phyloP scores from a whole-genome alignment of 2,113 vertebrate genomes.

The Oophaga pumilio region DNA sequence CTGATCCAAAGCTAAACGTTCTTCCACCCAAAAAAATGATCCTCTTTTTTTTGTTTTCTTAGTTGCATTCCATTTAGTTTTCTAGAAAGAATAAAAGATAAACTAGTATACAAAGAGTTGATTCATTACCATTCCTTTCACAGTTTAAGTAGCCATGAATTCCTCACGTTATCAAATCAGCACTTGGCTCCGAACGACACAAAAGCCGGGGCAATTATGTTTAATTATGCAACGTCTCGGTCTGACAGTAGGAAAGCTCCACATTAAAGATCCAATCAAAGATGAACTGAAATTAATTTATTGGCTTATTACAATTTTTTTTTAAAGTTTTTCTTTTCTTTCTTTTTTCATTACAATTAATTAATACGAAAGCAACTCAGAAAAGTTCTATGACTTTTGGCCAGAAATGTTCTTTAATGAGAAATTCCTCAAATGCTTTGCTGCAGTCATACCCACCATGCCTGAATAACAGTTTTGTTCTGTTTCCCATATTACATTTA shows the following conservation, averaged over 20 bases:
- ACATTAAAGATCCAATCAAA: not conserved
- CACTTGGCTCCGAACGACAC: not conserved
- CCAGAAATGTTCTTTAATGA: too few species aligned
- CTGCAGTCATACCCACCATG: too few species aligned
- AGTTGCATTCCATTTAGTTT: not conserved
- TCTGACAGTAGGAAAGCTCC: not conserved
- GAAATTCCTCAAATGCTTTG: too few species aligned
- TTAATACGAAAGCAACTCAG: not conserved
- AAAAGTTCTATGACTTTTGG: not conserved
- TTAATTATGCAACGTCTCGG: not conserved
- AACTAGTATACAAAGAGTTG: not conserved
- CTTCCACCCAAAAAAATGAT: not conserved
- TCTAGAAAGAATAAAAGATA: not conserved
- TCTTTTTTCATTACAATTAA: not conserved
- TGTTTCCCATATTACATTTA: too few species aligned
- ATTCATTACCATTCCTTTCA: constrained; percentile 40
- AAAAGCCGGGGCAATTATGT: constrained; percentile 18
- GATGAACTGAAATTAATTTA: not conserved
- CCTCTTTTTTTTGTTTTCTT: not conserved
- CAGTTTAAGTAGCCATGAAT: constrained; percentile 17
- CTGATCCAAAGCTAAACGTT: not conserved
- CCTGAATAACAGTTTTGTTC: too few species aligned
- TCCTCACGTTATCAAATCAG: constrained; percentile 32
- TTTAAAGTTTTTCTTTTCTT: not conserved
- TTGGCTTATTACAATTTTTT: not conserved